Conservation (phyloP, 2,888 invertebrate species). For the Adelognathus sp. region DNA sequence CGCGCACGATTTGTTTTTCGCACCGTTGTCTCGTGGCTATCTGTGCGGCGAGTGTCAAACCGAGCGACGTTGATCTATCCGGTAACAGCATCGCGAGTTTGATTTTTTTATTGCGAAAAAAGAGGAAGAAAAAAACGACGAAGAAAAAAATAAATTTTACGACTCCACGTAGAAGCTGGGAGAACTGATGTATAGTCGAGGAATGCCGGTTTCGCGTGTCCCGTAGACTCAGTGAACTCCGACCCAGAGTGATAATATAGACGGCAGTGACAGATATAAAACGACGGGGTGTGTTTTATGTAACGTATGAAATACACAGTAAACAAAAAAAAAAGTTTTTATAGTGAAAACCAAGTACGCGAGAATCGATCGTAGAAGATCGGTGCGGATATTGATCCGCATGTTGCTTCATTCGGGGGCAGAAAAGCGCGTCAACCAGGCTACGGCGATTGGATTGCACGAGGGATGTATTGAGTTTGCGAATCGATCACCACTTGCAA, state of each 20-base stretch:
- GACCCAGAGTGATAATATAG: not conserved
- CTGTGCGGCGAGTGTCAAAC: not conserved
- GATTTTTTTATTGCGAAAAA: not conserved
- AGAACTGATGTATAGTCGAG: not conserved
- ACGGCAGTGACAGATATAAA: not conserved
- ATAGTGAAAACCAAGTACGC: not conserved
- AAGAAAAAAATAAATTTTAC: not conserved
- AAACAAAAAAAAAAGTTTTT: not conserved
- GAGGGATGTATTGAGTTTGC: slow-evolving; percentile 55
- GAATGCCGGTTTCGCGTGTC: slow-evolving; percentile 32
- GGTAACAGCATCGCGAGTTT: not conserved
- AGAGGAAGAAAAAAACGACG: not conserved
- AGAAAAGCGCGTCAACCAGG: slow-evolving; percentile 37
- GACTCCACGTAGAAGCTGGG: not conserved
- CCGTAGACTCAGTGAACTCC: slow-evolving; percentile 18
- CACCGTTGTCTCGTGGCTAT: not conserved
- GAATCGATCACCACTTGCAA: slow-evolving; percentile 52
- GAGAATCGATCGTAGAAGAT: not conserved
- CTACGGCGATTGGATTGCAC: slow-evolving; percentile 7
- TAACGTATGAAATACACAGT: not conserved
- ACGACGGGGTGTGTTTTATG: not conserved
- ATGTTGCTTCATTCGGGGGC: slow-evolving; percentile 39
- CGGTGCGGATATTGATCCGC: slow-evolving; percentile 34
- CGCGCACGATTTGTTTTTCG: not conserved
- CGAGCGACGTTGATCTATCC: not conserved